Percentiles rank a stretch among this genome's conserved stretches.
These are phyloP conservation scores for Hyposoter dolosus DNA, from an alignment of 2,888 invertebrate genomes.

Conservation along the genomic window DNA sequence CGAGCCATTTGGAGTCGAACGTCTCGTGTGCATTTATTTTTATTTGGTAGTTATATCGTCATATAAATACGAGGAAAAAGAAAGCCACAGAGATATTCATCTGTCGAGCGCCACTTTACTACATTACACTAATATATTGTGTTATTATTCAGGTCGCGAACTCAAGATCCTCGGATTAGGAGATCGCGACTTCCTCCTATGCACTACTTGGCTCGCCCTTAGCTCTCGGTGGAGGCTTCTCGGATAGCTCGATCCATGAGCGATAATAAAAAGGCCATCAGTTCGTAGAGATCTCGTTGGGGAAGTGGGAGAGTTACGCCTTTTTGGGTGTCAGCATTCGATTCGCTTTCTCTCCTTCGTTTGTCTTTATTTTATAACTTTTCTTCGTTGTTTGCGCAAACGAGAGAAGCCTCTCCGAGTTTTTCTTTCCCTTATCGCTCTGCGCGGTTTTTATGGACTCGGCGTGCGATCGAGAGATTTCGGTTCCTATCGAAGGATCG, in stretches of 20 bases:
- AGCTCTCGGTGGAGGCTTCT: neutral
- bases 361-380: slow-evolving; percentile 44
- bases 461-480: slow-evolving; percentile 50
- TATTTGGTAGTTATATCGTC: neutral
- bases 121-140: slow-evolving; percentile 77
- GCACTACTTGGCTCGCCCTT: slow-evolving; percentile 54
- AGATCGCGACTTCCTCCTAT: slow-evolving; percentile 63
- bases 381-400: slow-evolving; percentile 42
- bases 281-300: neutral
- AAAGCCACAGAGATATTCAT: slow-evolving; percentile 71
- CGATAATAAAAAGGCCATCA: neutral
- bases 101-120: slow-evolving; percentile 72
- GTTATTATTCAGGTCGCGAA: slow-evolving; percentile 77
- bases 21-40: neutral
- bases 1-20: neutral
- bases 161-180: slow-evolving; percentile 74
- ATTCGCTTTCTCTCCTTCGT: slow-evolving; percentile 45
- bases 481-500: slow-evolving; percentile 57
- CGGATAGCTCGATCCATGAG: neutral
- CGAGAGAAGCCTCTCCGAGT: slow-evolving; percentile 24
- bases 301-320: neutral
- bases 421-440: neutral
- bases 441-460: slow-evolving; percentile 2
- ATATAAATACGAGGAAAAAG: slow-evolving; percentile 57
- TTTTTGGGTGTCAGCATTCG: neutral